Base-by-base conservation (phyloP, 2,797 vertebrate species). In the Capromys pilorides region DNA sequence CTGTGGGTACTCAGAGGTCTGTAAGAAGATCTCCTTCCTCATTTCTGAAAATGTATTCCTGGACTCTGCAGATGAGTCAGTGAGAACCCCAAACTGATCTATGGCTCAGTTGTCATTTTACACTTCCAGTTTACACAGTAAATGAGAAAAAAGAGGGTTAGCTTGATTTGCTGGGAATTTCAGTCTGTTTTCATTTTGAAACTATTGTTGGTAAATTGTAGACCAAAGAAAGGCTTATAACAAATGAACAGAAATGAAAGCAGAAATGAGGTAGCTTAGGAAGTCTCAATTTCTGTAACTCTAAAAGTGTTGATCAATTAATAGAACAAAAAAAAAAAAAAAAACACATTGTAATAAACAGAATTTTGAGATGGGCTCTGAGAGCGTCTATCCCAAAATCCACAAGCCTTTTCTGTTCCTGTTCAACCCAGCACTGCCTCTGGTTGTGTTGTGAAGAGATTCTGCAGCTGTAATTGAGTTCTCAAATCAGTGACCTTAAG, bases 1-100 rank as follows among this genome's bases (percentile, higher is more conserved):
- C 90, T 31, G 8, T 3, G 26, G 31, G 22, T 28, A 71, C 36
- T 73, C 31, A 10, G 39, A 51, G 31, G 36, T 66, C 57, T 16
- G 0, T 36, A 62, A 54, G 49, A 90, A 69, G 21, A 28, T 16
- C 61, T 85, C 61, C 57, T 88, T 90, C 24, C 16, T 49, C 6
- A 31, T 22, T 39, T 77, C 88, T 88, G 36, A 67, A 87, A 75
- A 86, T 80, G 84, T 78, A 54, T 88, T 96, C 66, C 59, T 86
- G 94, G 91, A 91, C 64, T 77, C 36, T 39, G 59, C 61, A 69
- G 94, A 81, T 91, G 81, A 94, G 85, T 91, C 89, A 93, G n/a
- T 93, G 49, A 94, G 93, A 91, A 96, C 36, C 31, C 59, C 59
- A 79, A 59, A 45, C 57, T 61, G 61, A 94, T 84, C 86, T 94